Base-by-base conservation (phyloP, 53 echinoderm and acorn worm genomes). In the Luidia sarsii region DNA sequence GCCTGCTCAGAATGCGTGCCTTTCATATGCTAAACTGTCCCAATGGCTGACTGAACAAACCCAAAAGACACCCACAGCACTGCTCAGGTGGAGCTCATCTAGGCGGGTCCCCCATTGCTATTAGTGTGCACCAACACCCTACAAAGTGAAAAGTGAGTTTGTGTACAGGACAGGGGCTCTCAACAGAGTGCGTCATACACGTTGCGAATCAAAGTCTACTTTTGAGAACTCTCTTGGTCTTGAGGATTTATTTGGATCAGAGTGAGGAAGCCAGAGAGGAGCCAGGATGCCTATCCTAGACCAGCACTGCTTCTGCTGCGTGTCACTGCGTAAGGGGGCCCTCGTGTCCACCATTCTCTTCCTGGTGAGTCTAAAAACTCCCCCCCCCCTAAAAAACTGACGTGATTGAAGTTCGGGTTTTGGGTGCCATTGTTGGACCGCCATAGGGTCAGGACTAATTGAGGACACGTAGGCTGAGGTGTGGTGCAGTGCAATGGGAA, bases 251-350 rank as follows among this genome's bases (percentile, higher is more conserved):
- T n/a, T n/a, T n/a, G n/a, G n/a, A n/a, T n/a, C n/a, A 19, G 39
- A 14, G 27, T 43, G 29, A 16, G 1, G 21, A 65, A 50, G 28
- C 14, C 28, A 62, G 23, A 45, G 34, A 70, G 0, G 23, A 45
- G 35, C 36, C 64, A 91, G 45, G 31, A 92, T 92, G 92, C 82
- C 86, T 13, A 46, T 83, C 35, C 59, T 89, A 11, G 79, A 69
- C 3, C 56, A 92, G 48, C 83, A 92, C 30, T 92, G 92, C 62
- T 92, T 89, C 74, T 92, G 92, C 79, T 92, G 92, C 51, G 75
- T 86, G 23, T 79, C 86, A 41, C 89, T 87, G 11, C 82, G 89
- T 20, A 86, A 75, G 25, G 92, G 92, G 15, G 86, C 85, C n/a
- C 82, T 92, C 57, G 41, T 88, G 3, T 85, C 87, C 11, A 83